phyloP scores from a whole-genome alignment of 2,113 vertebrate genomes.

The Vulpes vulpes region DNA sequence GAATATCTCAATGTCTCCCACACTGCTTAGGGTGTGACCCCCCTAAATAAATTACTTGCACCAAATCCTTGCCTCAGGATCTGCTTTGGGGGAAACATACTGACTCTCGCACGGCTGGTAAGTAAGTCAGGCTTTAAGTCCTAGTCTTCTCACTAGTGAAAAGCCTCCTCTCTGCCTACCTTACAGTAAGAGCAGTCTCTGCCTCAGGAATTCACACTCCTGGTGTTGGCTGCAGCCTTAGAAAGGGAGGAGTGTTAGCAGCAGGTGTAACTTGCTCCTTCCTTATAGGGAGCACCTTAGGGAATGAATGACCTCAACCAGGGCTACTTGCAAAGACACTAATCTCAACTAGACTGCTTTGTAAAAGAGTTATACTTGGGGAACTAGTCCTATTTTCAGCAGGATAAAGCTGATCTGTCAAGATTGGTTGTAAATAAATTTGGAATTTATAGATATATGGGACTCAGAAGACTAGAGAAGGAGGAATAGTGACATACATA shows the following conservation, averaged over 20 bases:
- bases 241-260: not conserved
- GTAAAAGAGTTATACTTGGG: not conserved
- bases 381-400: not conserved
- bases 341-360: not conserved
- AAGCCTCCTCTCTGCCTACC: not conserved
- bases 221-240: not conserved
- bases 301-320: not conserved
- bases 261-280: not conserved
- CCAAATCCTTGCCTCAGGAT: not conserved
- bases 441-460: not conserved
- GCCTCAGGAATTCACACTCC: not conserved
- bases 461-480: not conserved
- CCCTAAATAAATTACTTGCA: not conserved
- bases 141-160: not conserved
- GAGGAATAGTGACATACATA: not conserved
- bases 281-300: not conserved
- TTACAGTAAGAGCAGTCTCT: not conserved
- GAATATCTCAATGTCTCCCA: no score
- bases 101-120: not conserved
- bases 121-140: not conserved
- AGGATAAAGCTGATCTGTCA: not conserved
- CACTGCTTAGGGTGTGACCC: fast-evolving
- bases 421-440: not conserved
- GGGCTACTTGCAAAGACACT: not conserved
- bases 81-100: not conserved